These are phyloP conservation scores for Hydrochoerus hydrochaeris DNA, from an alignment of 2,113 vertebrate species.

Conservation along the genomic window DNA sequence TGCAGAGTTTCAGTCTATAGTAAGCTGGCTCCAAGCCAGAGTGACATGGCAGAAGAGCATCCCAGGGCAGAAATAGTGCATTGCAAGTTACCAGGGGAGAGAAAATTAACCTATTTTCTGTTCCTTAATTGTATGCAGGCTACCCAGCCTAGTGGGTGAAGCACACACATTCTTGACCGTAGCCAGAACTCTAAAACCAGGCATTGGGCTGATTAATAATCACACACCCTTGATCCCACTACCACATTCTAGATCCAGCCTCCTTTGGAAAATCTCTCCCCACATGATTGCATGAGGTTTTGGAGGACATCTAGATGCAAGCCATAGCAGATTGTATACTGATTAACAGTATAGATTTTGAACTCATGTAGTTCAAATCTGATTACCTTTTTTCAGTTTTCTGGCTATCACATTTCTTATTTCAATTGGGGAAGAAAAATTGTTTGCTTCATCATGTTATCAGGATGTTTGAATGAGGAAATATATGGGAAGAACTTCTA, in stretches of 20 bases:
- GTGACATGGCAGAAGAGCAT: neutral
- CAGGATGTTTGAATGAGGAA: neutral
- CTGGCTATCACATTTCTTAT: neutral
- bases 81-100: neutral
- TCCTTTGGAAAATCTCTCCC: neutral
- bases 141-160: accelerated
- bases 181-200: neutral
- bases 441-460: neutral
- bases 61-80: neutral
- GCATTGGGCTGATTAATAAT: neutral
- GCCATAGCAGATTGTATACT: neutral
- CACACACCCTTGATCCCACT: neutral
- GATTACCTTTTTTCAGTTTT: neutral
- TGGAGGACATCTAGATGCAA: neutral
- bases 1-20: neutral
- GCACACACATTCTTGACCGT: neutral
- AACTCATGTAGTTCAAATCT: neutral
- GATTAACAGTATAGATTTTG: neutral
- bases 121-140: neutral
- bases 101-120: neutral
- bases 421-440: neutral
- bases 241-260: neutral
- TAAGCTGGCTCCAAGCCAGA: neutral
- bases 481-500: neutral
- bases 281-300: neutral